Conservation (phyloP, 2,888 invertebrate species). For the Vanessa cardui region DNA sequence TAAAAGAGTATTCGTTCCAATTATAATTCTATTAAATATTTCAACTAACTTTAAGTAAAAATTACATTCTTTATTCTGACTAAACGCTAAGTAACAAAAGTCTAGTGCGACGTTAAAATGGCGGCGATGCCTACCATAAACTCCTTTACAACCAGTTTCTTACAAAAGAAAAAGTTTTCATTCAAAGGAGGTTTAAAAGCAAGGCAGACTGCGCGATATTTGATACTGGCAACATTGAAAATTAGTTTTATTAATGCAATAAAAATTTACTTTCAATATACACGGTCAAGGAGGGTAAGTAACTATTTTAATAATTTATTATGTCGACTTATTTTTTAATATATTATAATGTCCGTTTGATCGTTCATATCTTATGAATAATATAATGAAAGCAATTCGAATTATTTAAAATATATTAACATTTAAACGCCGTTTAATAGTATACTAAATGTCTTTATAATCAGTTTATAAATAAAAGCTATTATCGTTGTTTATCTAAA, state of each 20-base stretch:
- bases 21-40: background rate
- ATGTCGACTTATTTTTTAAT: background rate
- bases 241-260: conserved; percentile 10
- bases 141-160: conserved; percentile 14
- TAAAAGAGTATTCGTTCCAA: background rate
- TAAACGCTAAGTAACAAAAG: conserved; percentile 9
- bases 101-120: conserved; percentile 12
- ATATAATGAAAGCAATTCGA: conserved; percentile 16
- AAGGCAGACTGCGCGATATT: conserved; percentile 13
- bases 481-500: background rate
- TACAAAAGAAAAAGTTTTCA: conserved; percentile 19
- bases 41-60: background rate
- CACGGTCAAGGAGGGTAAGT: background rate
- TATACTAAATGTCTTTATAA: background rate
- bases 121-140: conserved; percentile 9
- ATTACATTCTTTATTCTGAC: conserved; percentile 3
- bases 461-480: background rate
- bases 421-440: background rate
- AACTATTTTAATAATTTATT: background rate
- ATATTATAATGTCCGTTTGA: conserved; percentile 1
- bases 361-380: conserved; percentile 19
- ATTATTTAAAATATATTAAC: conserved; percentile 16
- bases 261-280: background rate
- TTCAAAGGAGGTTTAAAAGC: conserved; percentile 13
- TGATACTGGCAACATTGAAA: conserved; percentile 14